Evolutionary conservation across 1,140 invertebrate genomes (phyloP), one percentile per base, ranked within the genome.

Genomic region (Pissodes strobi): DNA sequence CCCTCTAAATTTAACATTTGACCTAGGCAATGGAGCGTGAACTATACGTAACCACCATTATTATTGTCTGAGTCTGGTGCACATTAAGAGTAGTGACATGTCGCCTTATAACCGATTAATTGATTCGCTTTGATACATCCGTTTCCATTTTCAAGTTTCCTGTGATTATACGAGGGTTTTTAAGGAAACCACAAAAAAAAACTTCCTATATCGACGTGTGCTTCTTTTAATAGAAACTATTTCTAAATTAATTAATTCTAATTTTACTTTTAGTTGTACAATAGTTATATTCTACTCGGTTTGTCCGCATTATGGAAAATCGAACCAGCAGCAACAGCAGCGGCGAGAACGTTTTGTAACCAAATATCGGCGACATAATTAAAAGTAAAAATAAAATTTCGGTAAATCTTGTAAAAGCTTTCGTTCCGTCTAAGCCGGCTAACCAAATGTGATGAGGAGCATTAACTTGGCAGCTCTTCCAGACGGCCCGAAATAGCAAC

Each of bases 401-500:
- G 39, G 38, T 57, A 57, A 57, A 57, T 57, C 53, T 57, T 57
- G 53, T 57, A 57, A 57, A 57, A 57, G 38, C 53, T 57, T 57
- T 39, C 38, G 53, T 56, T 56, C 53, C 37, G 53, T 45, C 53
- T 57, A 59, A 59, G 43, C 43, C 41, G 43, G 17, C 56, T 59
- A 59, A 59, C 56, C 56, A 61, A 61, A 61, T 53, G 59, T 39
- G 59, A 57, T 64, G 68, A 70, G 66, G 66, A 70, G 71, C 67
- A 63, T 59, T 64, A 65, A 70, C 66, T 74, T 74, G 73, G 73
- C 73, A 74, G 64, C 71, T 34, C 48, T 69, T 55, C 71, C 73
- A 74, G 73, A 74, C 73, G 69, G 69, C 69, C 73, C 66, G 64
- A 74, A 74, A 74, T 74, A 74, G 73, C 73, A 67, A 55, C 69